Percentiles rank a stretch among this genome's conserved stretches.
Conservation (phyloP, 2,888 invertebrate genomes). For the Meloe dianella region DNA sequence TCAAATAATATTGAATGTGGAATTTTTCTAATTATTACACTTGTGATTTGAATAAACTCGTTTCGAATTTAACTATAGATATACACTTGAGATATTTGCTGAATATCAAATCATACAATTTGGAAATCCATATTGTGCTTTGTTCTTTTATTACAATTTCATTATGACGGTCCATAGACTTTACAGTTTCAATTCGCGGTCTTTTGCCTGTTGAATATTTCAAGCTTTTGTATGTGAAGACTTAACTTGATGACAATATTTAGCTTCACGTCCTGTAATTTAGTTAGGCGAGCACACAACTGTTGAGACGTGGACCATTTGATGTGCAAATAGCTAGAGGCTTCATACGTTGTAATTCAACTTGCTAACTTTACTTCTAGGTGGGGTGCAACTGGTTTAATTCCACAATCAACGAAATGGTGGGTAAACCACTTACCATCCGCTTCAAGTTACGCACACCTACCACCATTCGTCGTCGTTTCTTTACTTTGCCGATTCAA, state of each 20-base stretch:
- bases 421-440: slow-evolving; percentile 7
- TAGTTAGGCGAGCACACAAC: slow-evolving; percentile 10
- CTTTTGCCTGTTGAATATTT: slow-evolving; percentile 7
- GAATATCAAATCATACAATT: background rate
- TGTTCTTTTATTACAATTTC: background rate
- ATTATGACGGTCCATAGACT: background rate
- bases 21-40: background rate
- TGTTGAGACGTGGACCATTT: slow-evolving; percentile 26
- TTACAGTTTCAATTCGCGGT: background rate
- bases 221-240: background rate
- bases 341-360: slow-evolving; percentile 29
- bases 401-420: slow-evolving; percentile 26
- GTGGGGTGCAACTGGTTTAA: slow-evolving; percentile 26
- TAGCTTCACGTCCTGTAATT: slow-evolving; percentile 30
- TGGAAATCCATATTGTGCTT: background rate
- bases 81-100: background rate
- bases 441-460: slow-evolving; percentile 13
- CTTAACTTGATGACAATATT: slow-evolving; percentile 24
- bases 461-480: background rate
- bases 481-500: slow-evolving; percentile 13
- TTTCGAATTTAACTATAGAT: background rate
- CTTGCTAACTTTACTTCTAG: slow-evolving; percentile 24
- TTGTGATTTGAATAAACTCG: background rate
- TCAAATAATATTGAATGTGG: background rate
- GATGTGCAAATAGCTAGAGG: slow-evolving; percentile 31